Percentiles rank a stretch among this genome's conserved stretches.
Conservation (phyloP, 2,797 vertebrate species). For the Betta splendens region DNA sequence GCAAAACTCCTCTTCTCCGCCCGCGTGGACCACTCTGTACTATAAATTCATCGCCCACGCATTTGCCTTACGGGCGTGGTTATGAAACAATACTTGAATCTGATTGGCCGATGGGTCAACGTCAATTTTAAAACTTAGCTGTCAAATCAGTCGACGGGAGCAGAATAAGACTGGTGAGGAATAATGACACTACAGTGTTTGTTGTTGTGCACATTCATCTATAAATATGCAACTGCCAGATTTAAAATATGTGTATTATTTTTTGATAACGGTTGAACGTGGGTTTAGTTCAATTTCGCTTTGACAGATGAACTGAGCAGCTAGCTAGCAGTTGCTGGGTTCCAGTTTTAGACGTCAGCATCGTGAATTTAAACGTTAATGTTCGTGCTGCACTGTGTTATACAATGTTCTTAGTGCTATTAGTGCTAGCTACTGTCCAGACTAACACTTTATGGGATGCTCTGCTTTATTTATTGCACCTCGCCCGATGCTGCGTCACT, state of each 20-base stretch:
- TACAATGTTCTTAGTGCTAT: too few relatives aligned
- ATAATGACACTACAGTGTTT: neutral
- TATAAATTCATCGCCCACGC: neutral
- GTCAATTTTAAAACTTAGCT: conserved; percentile 72
- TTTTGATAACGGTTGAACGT: accelerated
- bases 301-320: neutral
- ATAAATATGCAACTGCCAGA: accelerated
- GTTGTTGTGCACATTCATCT: accelerated
- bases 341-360: too few relatives aligned
- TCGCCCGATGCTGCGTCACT: too few relatives aligned
- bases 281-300: neutral
- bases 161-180: conserved; percentile 46
- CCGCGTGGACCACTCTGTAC: accelerated
- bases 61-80: conserved; percentile 38
- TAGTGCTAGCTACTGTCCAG: too few relatives aligned
- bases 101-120: conserved; percentile 68
- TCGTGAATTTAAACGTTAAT: too few relatives aligned
- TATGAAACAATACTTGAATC: accelerated
- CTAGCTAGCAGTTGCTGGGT: conserved; percentile 12
- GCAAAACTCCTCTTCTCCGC: conserved; percentile 18
- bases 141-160: conserved; percentile 54
- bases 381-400: too few relatives aligned
- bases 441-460: neutral
- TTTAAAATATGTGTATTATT: accelerated
- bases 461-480: conserved; percentile 9